Conservation (phyloP, 2,113 vertebrate genomes). For the Phocoena phocoena region DNA sequence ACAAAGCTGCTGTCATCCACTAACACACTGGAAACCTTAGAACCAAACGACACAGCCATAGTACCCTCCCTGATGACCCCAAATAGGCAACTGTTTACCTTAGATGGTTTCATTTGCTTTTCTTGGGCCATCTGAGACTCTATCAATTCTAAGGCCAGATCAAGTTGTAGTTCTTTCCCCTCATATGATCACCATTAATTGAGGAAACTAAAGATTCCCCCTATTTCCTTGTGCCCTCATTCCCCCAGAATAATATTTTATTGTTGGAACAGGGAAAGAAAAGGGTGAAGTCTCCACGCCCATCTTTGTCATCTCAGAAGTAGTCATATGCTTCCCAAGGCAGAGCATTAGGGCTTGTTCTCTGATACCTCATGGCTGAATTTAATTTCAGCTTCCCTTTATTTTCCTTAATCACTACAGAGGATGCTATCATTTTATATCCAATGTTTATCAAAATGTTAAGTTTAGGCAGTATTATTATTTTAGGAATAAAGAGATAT, state of each 20-base stretch:
- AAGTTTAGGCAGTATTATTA: background rate
- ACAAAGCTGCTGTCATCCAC: constrained; percentile 1
- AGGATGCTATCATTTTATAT: background rate
- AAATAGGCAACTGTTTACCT: background rate
- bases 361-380: background rate
- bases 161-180: background rate
- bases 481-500: background rate
- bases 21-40: background rate
- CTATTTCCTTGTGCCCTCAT: background rate
- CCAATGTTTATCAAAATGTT: background rate
- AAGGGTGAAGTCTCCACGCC: background rate
- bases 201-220: background rate
- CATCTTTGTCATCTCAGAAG: background rate
- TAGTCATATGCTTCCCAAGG: background rate
- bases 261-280: background rate
- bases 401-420: background rate
- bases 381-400: background rate
- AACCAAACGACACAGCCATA: background rate
- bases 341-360: background rate
- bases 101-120: constrained; percentile 22
- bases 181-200: background rate
- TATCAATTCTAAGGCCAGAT: background rate
- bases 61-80: background rate
- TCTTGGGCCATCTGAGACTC: constrained; percentile 4
- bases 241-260: background rate